Evolutionary conservation across 2,797 vertebrate genomes (phyloP).

Genomic region (Chelon auratus): DNA sequence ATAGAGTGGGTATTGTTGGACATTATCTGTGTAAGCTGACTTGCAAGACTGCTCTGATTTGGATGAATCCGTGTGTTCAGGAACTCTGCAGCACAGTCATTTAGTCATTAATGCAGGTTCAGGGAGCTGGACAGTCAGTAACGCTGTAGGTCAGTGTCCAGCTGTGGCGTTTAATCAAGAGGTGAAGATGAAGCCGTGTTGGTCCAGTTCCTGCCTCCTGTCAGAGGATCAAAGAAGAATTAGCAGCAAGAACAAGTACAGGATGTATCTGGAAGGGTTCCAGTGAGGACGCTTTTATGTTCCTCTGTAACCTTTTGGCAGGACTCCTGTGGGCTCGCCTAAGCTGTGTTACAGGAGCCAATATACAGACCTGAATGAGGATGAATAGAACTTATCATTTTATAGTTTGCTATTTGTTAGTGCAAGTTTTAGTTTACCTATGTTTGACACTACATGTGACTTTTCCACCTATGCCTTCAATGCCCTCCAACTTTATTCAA

Average conservation of each 20-base stretch:
- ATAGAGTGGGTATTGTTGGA: too few relatives aligned
- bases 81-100: background rate
- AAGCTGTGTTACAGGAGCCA: background rate
- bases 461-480: too few relatives aligned
- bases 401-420: background rate
- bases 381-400: background rate
- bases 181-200: conserved; percentile 28
- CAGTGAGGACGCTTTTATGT: conserved; percentile 6
- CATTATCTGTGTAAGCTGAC: background rate
- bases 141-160: conserved; percentile 23
- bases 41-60: background rate
- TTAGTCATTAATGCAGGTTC: too few relatives aligned
- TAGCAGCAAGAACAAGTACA: conserved; percentile 46
- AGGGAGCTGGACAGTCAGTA: background rate
- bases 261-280: conserved; percentile 52
- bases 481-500: too few relatives aligned
- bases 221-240: conserved; percentile 56
- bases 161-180: conserved; percentile 37
- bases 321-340: background rate
- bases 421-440: background rate
- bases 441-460: background rate
- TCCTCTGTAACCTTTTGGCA: conserved; percentile 25
- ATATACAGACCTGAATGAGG: background rate
- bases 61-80: background rate
- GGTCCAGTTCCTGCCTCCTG: conserved; percentile 31